Evolutionary conservation across 2,888 invertebrate species (phyloP).

Genomic region (Oscheius sp.): DNA sequence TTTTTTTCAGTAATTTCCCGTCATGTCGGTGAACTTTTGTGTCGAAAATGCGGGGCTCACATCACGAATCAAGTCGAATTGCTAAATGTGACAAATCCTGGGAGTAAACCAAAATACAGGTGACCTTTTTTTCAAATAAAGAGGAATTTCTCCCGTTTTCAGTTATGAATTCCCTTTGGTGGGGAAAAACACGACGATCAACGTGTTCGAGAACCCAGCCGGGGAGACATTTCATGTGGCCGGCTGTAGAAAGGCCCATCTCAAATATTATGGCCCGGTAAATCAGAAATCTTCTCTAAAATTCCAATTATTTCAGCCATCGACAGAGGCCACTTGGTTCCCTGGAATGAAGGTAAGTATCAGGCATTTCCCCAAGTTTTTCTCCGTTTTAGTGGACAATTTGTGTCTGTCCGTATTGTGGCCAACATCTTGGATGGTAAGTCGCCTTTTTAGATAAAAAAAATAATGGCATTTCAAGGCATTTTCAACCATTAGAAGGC

Average conservation of each 20-base stretch:
- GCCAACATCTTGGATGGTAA: constrained; percentile 54
- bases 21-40: constrained; percentile 50
- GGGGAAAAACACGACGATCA: constrained; percentile 49
- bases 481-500: constrained; percentile 42
- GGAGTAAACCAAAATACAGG: constrained; percentile 41
- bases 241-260: constrained; percentile 46
- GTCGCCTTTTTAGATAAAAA: constrained; percentile 15
- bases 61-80: constrained; percentile 51
- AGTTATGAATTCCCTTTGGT: constrained; percentile 51
- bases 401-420: constrained; percentile 46
- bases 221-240: constrained; percentile 51
- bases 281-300: constrained; percentile 1
- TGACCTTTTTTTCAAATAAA: not conserved
- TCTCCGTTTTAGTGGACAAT: constrained; percentile 44
- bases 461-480: constrained; percentile 40
- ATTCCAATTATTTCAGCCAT: constrained; percentile 40
- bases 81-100: constrained; percentile 45
- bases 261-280: constrained; percentile 46
- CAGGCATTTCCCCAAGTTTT: not conserved
- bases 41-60: constrained; percentile 48
- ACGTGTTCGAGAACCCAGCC: constrained; percentile 53
- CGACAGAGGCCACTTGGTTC: constrained; percentile 47
- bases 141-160: not conserved
- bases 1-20: constrained; percentile 19
- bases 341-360: constrained; percentile 39